Evolutionary conservation across 2,888 invertebrate genomes (phyloP).

Genomic region (Diaperis boleti): DNA sequence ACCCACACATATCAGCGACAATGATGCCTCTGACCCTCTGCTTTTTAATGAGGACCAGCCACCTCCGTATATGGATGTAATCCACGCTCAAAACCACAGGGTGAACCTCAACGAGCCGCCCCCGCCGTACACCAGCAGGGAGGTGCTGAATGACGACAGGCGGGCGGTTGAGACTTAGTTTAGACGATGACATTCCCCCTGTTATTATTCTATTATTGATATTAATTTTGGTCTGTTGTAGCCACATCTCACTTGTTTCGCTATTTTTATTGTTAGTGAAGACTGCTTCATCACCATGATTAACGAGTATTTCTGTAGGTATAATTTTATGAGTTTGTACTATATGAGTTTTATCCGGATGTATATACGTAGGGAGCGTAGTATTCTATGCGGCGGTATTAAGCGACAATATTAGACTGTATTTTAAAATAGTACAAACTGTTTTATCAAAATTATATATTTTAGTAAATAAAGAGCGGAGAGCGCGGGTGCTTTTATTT

Average conservation of each 20-base stretch:
- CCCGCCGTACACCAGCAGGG: constrained; percentile 66
- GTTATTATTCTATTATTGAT: constrained; percentile 15
- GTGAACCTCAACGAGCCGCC: constrained; percentile 62
- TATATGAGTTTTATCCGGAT: constrained; percentile 20
- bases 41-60: constrained; percentile 56
- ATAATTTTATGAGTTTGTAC: constrained; percentile 32
- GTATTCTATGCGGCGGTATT: constrained; percentile 9
- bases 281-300: constrained; percentile 3
- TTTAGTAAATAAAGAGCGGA: constrained; percentile 34
- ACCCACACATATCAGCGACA: constrained; percentile 42
- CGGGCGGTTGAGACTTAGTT: constrained; percentile 1
- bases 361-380: constrained; percentile 21
- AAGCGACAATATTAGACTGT: constrained; percentile 42
- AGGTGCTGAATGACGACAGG: constrained; percentile 50
- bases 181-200: constrained; percentile 22
- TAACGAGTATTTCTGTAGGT: constrained; percentile 12
- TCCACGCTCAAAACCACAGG: constrained; percentile 47
- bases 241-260: neutral
- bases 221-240: constrained; percentile 25
- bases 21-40: constrained; percentile 58
- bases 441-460: constrained; percentile 37
- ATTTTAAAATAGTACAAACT: constrained; percentile 32
- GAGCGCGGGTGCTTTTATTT: neutral
- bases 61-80: constrained; percentile 61
- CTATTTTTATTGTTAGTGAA: constrained; percentile 3